Conservation (phyloP, 2,797 vertebrate genomes). For the Nyctalus aviator region DNA sequence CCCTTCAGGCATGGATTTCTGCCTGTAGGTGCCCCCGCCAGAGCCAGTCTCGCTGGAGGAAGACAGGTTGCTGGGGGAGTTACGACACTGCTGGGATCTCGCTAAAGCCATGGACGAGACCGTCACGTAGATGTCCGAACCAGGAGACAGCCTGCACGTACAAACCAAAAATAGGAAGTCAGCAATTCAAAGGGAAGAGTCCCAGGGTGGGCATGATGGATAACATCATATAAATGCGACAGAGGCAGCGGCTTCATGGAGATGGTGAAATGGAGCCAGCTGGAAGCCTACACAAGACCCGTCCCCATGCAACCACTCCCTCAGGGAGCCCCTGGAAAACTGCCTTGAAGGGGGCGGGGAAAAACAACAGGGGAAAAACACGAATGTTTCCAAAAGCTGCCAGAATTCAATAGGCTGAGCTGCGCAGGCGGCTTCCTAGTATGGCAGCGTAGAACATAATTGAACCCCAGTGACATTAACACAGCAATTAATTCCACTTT, state of each 20-base stretch:
- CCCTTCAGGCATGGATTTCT: slow-evolving; percentile 97
- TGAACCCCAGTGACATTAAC: slow-evolving; percentile 59
- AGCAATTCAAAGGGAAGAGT: slow-evolving; percentile 52
- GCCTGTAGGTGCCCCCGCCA: slow-evolving; percentile 92
- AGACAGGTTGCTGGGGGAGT: slow-evolving; percentile 92
- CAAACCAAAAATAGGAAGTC: slow-evolving; percentile 72
- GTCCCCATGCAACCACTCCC: slow-evolving; percentile 22
- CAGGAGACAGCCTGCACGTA: slow-evolving; percentile 93
- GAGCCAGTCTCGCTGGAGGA: slow-evolving; percentile 94
- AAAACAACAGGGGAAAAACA: slow-evolving; percentile 29
- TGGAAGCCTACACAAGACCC: slow-evolving; percentile 61
- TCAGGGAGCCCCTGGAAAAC: slow-evolving; percentile 61
- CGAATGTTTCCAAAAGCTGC: slow-evolving; percentile 59
- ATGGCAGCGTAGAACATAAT: slow-evolving; percentile 47
- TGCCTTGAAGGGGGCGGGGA: background rate
- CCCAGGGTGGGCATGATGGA: background rate
- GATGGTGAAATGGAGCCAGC: slow-evolving; percentile 34
- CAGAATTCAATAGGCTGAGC: slow-evolving; percentile 50
- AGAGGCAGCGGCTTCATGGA: background rate
- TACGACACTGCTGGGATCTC: slow-evolving; percentile 93
- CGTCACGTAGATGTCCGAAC: slow-evolving; percentile 95
- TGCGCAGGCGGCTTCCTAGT: slow-evolving; percentile 49
- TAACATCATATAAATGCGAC: background rate
- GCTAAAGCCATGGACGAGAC: slow-evolving; percentile 96
- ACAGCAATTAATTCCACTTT: slow-evolving; percentile 1